These are phyloP conservation scores for Macrosoma leucophasiata DNA, from an alignment of 2,888 invertebrate species.

Conservation along the genomic window DNA sequence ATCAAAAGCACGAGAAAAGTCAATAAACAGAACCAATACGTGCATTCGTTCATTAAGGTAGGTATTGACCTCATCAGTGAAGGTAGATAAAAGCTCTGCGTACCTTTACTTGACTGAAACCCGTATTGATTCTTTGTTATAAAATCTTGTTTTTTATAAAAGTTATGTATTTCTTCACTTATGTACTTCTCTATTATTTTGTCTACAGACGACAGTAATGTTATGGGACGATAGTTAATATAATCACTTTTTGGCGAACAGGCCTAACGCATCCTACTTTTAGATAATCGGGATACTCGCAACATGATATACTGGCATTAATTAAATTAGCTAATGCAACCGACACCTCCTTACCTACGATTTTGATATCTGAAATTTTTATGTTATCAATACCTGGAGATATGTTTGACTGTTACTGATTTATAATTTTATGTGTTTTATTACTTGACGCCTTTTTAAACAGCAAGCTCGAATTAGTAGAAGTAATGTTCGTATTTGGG, in stretches of 20 bases:
- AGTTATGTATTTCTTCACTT: conserved; percentile 13
- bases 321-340: conserved; percentile 20
- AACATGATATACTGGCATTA: conserved; percentile 19
- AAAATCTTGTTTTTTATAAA: conserved; percentile 9
- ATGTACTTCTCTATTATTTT: conserved; percentile 21
- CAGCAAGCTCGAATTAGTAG: neutral
- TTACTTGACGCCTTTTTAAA: conserved; percentile 3
- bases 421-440: conserved; percentile 15
- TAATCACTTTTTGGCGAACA: conserved; percentile 7
- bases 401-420: conserved; percentile 13
- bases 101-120: conserved; percentile 10
- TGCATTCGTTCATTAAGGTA: conserved; percentile 16
- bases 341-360: conserved; percentile 5
- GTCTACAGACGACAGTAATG: conserved; percentile 21
- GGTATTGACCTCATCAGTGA: conserved; percentile 20
- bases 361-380: conserved; percentile 14
- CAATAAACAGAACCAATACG: conserved; percentile 19
- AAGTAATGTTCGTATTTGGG: neutral
- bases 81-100: conserved; percentile 15
- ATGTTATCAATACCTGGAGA: conserved; percentile 16
- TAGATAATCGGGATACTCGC: conserved; percentile 20
- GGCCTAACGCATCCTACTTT: conserved; percentile 23
- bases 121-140: conserved; percentile 14
- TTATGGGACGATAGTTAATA: conserved; percentile 22
- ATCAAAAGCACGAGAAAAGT: conserved; percentile 22